Evolutionary conservation across 1,140 invertebrate genomes (phyloP).

Genomic region (Drosophila takahashii): DNA sequence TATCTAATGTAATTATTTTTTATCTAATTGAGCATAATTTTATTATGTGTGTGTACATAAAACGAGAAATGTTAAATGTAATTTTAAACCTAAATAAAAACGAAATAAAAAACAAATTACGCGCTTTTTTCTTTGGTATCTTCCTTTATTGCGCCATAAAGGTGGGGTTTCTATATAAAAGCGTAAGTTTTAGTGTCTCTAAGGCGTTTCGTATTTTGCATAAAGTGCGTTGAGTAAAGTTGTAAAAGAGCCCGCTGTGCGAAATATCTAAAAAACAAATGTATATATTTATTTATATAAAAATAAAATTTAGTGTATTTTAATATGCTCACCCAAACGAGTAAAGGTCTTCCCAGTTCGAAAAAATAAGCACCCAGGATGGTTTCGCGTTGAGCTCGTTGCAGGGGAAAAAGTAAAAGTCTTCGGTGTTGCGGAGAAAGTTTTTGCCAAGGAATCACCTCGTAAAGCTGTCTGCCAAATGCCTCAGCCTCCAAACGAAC

Average conservation of each 20-base stretch:
- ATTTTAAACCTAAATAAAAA: constrained; percentile 73
- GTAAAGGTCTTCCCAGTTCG: constrained; percentile 43
- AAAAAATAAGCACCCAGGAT: constrained; percentile 54
- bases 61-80: constrained; percentile 70
- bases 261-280: constrained; percentile 38
- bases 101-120: constrained; percentile 22
- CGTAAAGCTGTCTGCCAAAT: constrained; percentile 40
- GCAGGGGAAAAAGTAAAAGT: constrained; percentile 44
- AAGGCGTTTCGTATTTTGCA: constrained; percentile 43
- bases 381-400: constrained; percentile 44
- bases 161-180: neutral
- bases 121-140: too few relatives aligned
- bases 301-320: neutral
- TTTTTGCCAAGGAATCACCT: constrained; percentile 47
- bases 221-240: constrained; percentile 54
- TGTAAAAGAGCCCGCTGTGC: constrained; percentile 61
- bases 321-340: constrained; percentile 52
- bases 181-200: neutral
- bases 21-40: constrained; percentile 70
- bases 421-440: constrained; percentile 17
- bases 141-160: neutral
- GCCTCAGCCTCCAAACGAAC: constrained; percentile 50
- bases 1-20: constrained; percentile 69
- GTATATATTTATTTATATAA: neutral
- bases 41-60: constrained; percentile 74